These are phyloP conservation scores for Rosalia funebris DNA, from an alignment of 2,888 invertebrate species.

Conservation along the genomic window DNA sequence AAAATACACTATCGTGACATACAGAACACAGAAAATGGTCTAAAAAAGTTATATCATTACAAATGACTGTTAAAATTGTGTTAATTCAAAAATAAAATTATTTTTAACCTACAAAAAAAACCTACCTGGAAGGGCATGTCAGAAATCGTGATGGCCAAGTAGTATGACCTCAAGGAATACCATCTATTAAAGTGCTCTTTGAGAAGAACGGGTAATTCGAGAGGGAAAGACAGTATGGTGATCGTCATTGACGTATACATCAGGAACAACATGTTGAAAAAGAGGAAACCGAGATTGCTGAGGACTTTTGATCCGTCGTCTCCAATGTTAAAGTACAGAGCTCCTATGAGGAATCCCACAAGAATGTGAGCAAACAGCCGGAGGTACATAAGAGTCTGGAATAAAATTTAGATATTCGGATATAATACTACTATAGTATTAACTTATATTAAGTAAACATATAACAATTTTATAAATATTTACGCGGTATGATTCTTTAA, in stretches of 20 bases:
- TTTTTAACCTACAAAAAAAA: no score
- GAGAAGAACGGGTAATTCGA: slow-evolving; percentile 94
- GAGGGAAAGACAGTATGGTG: slow-evolving; percentile 95
- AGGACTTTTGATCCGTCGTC: slow-evolving; percentile 96
- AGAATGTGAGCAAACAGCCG: slow-evolving; percentile 93
- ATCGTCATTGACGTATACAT: slow-evolving; percentile 99
- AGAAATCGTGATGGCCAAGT: slow-evolving; percentile 93
- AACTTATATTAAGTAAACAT: no score
- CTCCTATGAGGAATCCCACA: slow-evolving; percentile 93
- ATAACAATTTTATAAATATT: no score
- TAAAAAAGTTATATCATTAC: slow-evolving; percentile 63
- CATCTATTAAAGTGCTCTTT: slow-evolving; percentile 97
- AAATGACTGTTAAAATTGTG: no score
- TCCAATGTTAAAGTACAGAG: slow-evolving; percentile 94
- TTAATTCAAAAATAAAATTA: slow-evolving; percentile 38
- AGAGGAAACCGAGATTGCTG: slow-evolving; percentile 95
- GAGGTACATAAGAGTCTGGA: slow-evolving; percentile 93
- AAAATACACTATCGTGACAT: slow-evolving; percentile 92
- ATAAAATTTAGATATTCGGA: no score
- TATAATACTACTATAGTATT: no score
- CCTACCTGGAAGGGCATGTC: slow-evolving; percentile 97
- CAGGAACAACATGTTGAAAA: slow-evolving; percentile 98
- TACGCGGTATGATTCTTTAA: no score
- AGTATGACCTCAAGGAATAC: slow-evolving; percentile 95
- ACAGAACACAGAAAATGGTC: slow-evolving; percentile 93